phyloP scores from a whole-genome alignment of 2,113 vertebrate species.

The Chionomys nivalis region DNA sequence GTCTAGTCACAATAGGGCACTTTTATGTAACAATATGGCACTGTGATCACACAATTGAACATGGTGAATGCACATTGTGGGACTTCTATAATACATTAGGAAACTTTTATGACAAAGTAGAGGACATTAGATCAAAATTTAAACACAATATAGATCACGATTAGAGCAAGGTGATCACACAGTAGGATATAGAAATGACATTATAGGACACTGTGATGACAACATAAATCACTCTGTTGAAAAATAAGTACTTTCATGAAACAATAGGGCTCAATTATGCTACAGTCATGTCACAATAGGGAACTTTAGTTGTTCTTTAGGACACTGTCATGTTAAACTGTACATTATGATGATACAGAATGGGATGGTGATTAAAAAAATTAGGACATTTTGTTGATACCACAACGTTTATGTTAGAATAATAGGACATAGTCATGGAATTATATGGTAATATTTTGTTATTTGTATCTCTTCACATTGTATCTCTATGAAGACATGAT shows the following conservation, averaged over 20 bases:
- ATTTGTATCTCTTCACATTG: background rate
- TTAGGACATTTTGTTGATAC: background rate
- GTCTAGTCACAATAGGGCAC: too few relatives aligned
- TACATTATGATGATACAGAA: background rate
- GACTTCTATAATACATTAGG: background rate
- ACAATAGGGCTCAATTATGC: background rate
- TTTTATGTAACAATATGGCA: background rate
- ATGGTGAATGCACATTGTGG: too few relatives aligned
- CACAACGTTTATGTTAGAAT: background rate
- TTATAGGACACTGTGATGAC: background rate
- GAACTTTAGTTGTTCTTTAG: background rate
- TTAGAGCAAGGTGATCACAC: background rate
- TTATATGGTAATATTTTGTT: background rate
- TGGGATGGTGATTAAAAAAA: background rate
- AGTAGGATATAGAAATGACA: background rate
- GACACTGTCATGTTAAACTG: background rate
- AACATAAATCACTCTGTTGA: background rate
- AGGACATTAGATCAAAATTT: background rate
- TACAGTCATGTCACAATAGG: background rate
- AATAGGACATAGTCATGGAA: background rate
- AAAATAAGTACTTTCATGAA: background rate
- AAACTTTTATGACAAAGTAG: background rate
- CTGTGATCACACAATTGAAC: background rate
- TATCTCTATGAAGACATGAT: background rate
- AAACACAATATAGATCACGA: background rate